A percentile compares a stretch with the other conserved stretches of the same genome.
phyloP scores from a whole-genome alignment of 2,113 vertebrate genomes.

The Gnathonemus longibarbis region DNA sequence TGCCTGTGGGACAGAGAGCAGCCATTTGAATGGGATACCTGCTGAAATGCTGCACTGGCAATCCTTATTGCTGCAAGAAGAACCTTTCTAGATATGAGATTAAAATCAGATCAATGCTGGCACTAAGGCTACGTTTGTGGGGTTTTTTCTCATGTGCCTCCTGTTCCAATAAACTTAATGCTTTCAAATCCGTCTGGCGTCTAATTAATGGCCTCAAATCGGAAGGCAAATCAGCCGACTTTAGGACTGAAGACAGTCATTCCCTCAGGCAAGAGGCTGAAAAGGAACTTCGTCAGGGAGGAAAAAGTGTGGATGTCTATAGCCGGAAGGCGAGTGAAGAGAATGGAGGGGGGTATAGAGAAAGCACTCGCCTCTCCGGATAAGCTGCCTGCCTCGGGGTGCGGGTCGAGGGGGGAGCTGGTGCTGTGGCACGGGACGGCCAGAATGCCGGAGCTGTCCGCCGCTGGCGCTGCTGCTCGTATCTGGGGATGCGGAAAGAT shows the following conservation, averaged over 20 bases:
- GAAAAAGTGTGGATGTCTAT: not conserved
- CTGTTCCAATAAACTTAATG: not conserved
- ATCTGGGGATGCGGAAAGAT: conserved; percentile 53
- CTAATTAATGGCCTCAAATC: not conserved
- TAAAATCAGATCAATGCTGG: not conserved
- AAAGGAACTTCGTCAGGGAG: not conserved
- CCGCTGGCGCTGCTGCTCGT: conserved; percentile 69
- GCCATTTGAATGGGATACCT: not conserved
- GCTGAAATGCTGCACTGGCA: not conserved
- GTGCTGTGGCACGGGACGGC: conserved; percentile 59
- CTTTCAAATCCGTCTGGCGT: not conserved
- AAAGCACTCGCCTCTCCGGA: conserved; percentile 50
- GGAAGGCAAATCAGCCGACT: not conserved
- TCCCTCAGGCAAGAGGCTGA: not conserved
- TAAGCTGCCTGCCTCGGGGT: conserved; percentile 67
- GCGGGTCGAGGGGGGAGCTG: conserved; percentile 59
- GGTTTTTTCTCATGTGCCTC: not conserved
- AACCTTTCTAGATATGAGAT: not conserved
- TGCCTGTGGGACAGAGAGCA: conserved; percentile 48
- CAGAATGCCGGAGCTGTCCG: conserved; percentile 56
- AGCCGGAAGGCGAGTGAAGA: not conserved
- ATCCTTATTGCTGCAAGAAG: not conserved
- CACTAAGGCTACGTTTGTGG: not conserved
- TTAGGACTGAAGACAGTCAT: not conserved
- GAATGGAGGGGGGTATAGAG: not conserved